phyloP scores from a whole-genome alignment of 2,113 vertebrate genomes.

The Melanocharis versteri region DNA sequence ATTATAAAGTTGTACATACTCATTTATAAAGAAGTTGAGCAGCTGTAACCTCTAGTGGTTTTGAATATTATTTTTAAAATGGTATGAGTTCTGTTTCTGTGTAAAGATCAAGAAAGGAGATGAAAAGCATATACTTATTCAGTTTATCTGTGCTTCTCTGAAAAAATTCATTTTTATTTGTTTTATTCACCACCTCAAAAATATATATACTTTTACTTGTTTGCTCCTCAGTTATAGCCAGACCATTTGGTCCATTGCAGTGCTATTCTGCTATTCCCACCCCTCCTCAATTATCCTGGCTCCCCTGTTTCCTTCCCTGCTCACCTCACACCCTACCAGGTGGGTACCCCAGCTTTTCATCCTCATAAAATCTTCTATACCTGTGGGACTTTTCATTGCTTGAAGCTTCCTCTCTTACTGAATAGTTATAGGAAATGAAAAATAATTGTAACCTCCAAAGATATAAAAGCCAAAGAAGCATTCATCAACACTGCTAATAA shows the following conservation, averaged over 20 bases:
- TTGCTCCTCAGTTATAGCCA: neutral
- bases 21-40: neutral
- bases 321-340: neutral
- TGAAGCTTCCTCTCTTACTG: neutral
- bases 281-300: neutral
- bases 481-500: neutral
- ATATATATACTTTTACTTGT: neutral
- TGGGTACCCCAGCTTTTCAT: neutral
- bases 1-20: neutral
- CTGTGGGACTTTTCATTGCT: neutral
- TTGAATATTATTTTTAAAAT: neutral
- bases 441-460: neutral
- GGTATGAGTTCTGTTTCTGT: neutral
- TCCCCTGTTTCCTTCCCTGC: neutral
- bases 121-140: neutral
- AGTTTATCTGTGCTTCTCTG: neutral
- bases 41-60: neutral
- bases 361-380: neutral
- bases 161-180: neutral
- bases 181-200: neutral
- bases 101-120: neutral
- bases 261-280: neutral
- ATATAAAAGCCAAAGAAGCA: neutral
- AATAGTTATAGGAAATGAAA: neutral
- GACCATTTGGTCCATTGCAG: neutral